These are phyloP conservation scores for fruit fly (Drosophila melanogaster) DNA, from an alignment of 1,140 invertebrate genomes.

Conservation along the genomic window Release_6_plus_ISO1_MT NT_037436.4:16364001-16364500, in stretches of 20 bases:
- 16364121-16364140: constrained; percentile 83
- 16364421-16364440: background rate
- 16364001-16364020: background rate
- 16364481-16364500: constrained; percentile 9
- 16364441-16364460: no score
- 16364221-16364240: constrained; percentile 72
- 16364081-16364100: constrained; percentile 26
- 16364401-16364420: no score
- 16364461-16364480: background rate
- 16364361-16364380: no score
- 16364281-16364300: background rate
- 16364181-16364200: constrained; percentile 38
- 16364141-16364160: constrained; percentile 68
- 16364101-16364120: constrained; percentile 63
- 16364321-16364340: no score
- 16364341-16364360: background rate
- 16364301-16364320: background rate
- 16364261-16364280: background rate
- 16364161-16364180: constrained; percentile 36
- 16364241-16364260: background rate
- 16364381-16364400: no score
- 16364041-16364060: constrained; percentile 41
- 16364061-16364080: constrained; percentile 19
- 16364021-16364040: constrained; percentile 25
- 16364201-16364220: constrained; percentile 25